Percentiles rank a stretch among this genome's conserved stretches.
Conservation (phyloP, 2,797 vertebrate genomes). For the Basileuterus tristriatus region DNA sequence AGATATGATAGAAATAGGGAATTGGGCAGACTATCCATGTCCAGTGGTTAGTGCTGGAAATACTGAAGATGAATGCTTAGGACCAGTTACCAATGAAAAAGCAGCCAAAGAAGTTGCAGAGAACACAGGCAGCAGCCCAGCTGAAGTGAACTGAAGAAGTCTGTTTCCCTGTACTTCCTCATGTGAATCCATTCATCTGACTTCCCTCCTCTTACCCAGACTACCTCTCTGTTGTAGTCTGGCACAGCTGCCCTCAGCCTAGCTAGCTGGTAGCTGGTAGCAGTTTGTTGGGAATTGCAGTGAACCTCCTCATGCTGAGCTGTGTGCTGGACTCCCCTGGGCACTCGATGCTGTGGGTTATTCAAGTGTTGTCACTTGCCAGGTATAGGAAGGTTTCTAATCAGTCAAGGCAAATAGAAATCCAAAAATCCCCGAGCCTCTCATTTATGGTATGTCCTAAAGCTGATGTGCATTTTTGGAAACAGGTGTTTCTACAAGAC, state of each 20-base stretch:
- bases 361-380: neutral
- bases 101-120: neutral
- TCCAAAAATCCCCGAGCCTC: neutral
- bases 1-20: neutral
- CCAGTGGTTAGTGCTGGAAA: neutral
- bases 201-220: neutral
- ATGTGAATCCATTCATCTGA: neutral
- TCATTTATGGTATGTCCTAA: fast-evolving
- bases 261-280: too few species aligned
- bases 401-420: neutral
- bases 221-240: fast-evolving
- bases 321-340: fast-evolving
- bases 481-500: neutral
- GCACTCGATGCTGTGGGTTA: neutral
- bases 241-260: neutral
- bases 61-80: neutral
- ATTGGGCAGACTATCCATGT: neutral
- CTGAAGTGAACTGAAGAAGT: neutral
- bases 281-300: neutral
- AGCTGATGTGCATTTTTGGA: neutral
- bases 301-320: neutral
- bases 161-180: neutral
- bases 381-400: neutral
- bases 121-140: neutral
- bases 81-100: neutral